Evolutionary conservation across 2,888 invertebrate species (phyloP).

Genomic region (Sminthurides aquaticus): DNA sequence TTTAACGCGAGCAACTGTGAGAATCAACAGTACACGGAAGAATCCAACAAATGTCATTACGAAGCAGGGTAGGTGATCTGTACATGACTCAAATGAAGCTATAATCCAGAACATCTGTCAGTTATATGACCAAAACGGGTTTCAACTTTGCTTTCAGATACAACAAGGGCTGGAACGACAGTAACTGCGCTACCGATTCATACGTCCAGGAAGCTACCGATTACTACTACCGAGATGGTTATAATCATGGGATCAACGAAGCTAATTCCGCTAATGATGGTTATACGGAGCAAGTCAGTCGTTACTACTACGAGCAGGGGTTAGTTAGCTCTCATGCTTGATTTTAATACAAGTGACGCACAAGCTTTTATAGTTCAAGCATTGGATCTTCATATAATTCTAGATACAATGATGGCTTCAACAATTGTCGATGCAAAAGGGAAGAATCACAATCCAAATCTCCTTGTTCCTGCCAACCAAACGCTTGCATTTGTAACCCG

Average conservation of each 20-base stretch:
- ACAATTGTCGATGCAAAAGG: conserved; percentile 9
- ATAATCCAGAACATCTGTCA: neutral
- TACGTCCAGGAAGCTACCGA: conserved; percentile 14
- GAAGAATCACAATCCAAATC: neutral
- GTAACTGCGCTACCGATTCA: conserved; percentile 11
- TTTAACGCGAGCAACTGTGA: conserved; percentile 13
- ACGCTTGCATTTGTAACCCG: no score
- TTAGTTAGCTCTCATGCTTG: neutral
- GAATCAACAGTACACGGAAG: conserved; percentile 7
- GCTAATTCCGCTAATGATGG: conserved; percentile 14
- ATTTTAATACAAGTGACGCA: neutral
- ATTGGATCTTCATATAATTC: no score
- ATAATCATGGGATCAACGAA: conserved; percentile 15
- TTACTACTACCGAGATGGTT: conserved; percentile 13
- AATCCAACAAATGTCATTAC: conserved; percentile 9
- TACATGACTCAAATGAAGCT: neutral
- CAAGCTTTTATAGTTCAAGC: neutral
- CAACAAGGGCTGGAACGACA: conserved; percentile 12
- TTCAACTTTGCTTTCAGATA: conserved; percentile 3
- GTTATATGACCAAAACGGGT: neutral
- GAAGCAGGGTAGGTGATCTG: conserved; percentile 8
- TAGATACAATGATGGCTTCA: conserved; percentile 14
- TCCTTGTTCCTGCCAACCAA: neutral
- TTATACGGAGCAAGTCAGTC: conserved; percentile 6
- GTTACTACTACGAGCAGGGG: conserved; percentile 16